Evolutionary conservation across 2,113 vertebrate genomes (phyloP).

Genomic region (Hyla sarda): DNA sequence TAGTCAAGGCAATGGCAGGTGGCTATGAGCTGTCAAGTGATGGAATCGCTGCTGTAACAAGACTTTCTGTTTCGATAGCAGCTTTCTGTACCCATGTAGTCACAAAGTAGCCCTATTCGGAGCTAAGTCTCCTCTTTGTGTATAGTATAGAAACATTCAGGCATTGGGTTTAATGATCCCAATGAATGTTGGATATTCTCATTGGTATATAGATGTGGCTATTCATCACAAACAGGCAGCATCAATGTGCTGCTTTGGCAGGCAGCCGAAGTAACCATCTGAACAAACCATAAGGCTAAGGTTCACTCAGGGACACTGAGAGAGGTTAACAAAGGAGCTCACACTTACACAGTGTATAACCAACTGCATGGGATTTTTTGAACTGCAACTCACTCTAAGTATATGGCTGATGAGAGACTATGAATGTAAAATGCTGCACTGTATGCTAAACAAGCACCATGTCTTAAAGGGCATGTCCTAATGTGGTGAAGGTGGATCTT

Average conservation of each 20-base stretch:
- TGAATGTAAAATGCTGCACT: too few relatives aligned
- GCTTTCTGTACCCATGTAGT: background rate
- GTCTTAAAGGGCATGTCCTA: too few relatives aligned
- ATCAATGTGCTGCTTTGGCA: conserved; percentile 4
- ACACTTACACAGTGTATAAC: background rate
- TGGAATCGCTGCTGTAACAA: background rate
- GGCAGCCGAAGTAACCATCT: background rate
- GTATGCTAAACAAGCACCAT: too few relatives aligned
- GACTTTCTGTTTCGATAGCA: background rate
- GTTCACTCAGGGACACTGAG: background rate
- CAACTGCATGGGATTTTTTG: too few relatives aligned
- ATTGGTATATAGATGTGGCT: background rate
- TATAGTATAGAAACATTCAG: background rate
- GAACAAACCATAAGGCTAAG: conserved; percentile 16
- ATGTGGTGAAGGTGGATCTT: too few relatives aligned
- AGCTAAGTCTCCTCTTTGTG: background rate
- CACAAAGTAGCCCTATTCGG: background rate
- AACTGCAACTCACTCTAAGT: too few relatives aligned
- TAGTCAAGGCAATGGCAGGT: background rate
- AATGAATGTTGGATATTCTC: background rate
- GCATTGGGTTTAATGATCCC: background rate
- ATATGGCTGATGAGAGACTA: too few relatives aligned
- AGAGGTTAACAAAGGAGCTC: background rate
- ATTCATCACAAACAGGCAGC: background rate
- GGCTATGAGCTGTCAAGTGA: background rate